Conservation (phyloP, 2,797 vertebrate genomes). For the Malurus leucopterus region DNA sequence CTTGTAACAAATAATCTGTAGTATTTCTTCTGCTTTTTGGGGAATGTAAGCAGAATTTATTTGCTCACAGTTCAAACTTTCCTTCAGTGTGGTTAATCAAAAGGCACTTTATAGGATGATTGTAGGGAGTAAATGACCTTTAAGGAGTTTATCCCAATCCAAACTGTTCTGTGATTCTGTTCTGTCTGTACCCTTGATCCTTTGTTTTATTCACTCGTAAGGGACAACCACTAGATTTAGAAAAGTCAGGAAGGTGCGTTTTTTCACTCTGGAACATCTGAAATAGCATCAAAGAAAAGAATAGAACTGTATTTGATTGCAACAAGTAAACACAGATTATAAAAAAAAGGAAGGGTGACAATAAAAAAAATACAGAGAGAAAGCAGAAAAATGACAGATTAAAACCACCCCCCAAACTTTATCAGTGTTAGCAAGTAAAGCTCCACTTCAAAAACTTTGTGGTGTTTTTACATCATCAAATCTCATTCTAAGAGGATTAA, state of each 20-base stretch:
- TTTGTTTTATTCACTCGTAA: background rate
- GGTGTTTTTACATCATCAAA: background rate
- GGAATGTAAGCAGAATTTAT: background rate
- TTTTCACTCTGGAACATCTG: background rate
- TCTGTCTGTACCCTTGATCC: background rate
- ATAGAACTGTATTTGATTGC: background rate
- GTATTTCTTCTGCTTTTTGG: background rate
- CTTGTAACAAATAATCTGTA: background rate
- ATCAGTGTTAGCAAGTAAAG: background rate
- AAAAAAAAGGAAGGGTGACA: background rate
- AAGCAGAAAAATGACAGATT: background rate
- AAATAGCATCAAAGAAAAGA: background rate
- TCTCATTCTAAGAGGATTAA: background rate
- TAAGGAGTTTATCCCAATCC: background rate
- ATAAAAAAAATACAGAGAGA: background rate
- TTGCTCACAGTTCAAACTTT: background rate
- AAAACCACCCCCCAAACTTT: fast-evolving
- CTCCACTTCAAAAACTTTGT: background rate
- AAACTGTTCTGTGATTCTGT: fast-evolving
- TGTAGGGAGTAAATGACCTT: fast-evolving
- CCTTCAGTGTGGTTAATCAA: background rate
- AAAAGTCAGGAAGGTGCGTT: background rate
- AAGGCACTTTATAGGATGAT: background rate
- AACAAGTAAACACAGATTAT: background rate
- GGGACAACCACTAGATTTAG: background rate